A percentile compares a stretch with the other conserved stretches of the same genome.
Evolutionary conservation across 2,888 invertebrate species (phyloP).

Genomic region (Parnassius apollo): DNA sequence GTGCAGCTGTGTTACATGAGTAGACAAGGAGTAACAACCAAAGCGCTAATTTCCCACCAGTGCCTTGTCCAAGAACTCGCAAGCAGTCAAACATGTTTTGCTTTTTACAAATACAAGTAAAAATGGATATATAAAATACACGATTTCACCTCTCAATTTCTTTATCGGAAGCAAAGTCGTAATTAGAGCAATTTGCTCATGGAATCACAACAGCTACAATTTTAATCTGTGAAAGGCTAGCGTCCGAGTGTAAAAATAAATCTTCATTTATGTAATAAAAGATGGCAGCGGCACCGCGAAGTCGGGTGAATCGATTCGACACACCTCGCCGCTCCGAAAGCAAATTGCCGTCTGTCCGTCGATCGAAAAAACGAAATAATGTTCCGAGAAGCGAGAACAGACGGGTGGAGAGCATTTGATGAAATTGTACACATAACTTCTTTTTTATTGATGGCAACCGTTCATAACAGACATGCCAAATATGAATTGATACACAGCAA

Average conservation of each 20-base stretch:
- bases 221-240: conserved; percentile 25
- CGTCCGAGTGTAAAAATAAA: conserved; percentile 29
- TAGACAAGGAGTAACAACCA: no score
- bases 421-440: conserved; percentile 16
- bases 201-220: conserved; percentile 14
- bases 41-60: no score
- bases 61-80: no score
- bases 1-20: no score
- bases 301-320: conserved; percentile 51
- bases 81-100: no score
- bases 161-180: neutral
- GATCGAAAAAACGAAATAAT: conserved; percentile 29
- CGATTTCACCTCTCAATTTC: neutral
- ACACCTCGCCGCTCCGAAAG: conserved; percentile 41
- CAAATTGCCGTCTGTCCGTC: conserved; percentile 35
- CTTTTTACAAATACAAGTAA: no score
- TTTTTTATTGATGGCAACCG: conserved; percentile 10
- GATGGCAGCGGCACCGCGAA: conserved; percentile 31
- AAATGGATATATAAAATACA: no score
- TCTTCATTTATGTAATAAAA: conserved; percentile 33
- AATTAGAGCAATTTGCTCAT: conserved; percentile 13
- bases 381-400: conserved; percentile 32
- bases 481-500: neutral
- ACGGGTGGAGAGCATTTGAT: conserved; percentile 20
- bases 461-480: conserved; percentile 9